phyloP scores from a whole-genome alignment of 2,113 vertebrate species.

The Oceanites oceanicus region DNA sequence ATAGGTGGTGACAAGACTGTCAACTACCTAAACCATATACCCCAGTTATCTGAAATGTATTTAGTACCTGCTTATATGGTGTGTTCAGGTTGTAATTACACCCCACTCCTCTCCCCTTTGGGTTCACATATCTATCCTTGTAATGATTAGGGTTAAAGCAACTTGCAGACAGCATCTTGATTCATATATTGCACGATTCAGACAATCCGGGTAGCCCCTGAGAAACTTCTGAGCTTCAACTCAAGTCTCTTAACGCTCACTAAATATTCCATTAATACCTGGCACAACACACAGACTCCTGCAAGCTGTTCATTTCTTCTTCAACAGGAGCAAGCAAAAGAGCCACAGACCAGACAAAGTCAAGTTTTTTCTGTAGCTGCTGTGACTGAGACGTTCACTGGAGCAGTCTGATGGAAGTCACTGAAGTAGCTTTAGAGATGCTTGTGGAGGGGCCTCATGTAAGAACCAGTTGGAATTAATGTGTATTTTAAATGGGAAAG shows the following conservation, averaged over 20 bases:
- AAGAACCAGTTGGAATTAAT: neutral
- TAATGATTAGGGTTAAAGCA: neutral
- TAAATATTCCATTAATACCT: neutral
- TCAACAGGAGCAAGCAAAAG: neutral
- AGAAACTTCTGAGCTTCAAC: neutral
- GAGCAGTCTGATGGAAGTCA: neutral
- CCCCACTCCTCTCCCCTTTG: neutral
- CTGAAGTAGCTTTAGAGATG: neutral
- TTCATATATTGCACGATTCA: neutral
- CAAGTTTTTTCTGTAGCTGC: neutral
- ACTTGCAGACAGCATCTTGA: neutral
- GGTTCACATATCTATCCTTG: neutral
- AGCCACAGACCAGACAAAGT: neutral
- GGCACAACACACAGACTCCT: neutral
- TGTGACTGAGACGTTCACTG: neutral
- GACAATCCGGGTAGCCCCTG: neutral
- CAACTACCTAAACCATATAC: neutral
- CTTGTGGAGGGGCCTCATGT: neutral
- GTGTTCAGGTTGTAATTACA: neutral
- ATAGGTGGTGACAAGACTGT: neutral
- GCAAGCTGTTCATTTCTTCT: neutral
- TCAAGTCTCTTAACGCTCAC: neutral
- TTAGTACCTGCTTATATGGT: neutral
- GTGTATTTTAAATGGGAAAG: neutral
- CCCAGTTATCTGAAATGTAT: neutral